Conservation (phyloP, 2,888 invertebrate genomes). For the Lasioglossum lativentre region DNA sequence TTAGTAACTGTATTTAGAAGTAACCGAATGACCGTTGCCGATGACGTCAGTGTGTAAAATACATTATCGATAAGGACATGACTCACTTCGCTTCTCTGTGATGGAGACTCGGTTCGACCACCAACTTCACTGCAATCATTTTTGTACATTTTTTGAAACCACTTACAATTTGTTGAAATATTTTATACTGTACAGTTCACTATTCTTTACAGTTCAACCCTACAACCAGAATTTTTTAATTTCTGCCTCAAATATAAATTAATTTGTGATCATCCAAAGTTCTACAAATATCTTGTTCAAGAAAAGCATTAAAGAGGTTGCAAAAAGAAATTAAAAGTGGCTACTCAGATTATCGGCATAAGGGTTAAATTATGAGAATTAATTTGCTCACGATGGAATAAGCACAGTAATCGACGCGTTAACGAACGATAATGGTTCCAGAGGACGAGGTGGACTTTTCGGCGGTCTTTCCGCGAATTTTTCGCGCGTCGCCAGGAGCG, state of each 20-base stretch:
- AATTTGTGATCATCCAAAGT: no score
- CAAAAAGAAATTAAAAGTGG: background rate
- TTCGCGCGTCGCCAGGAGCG: constrained; percentile 10
- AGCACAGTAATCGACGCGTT: background rate
- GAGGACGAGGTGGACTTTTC: background rate
- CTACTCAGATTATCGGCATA: no score
- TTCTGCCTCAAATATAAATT: no score
- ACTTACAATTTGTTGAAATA: background rate
- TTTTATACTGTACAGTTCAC: no score
- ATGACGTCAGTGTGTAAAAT: background rate
- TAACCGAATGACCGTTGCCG: no score
- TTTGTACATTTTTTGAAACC: no score
- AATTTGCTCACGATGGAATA: background rate
- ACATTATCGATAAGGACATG: background rate
- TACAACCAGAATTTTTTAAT: no score
- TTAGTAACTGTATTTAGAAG: no score
- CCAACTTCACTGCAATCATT: background rate
- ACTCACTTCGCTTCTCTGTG: background rate
- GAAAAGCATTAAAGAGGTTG: no score
- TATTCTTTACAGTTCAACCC: background rate
- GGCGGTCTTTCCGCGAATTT: background rate
- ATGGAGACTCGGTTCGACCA: background rate
- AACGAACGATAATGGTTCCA: background rate
- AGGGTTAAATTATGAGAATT: background rate
- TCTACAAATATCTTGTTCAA: no score